Conservation (phyloP, 2,797 vertebrate species). For the Anguilla megastoma region DNA sequence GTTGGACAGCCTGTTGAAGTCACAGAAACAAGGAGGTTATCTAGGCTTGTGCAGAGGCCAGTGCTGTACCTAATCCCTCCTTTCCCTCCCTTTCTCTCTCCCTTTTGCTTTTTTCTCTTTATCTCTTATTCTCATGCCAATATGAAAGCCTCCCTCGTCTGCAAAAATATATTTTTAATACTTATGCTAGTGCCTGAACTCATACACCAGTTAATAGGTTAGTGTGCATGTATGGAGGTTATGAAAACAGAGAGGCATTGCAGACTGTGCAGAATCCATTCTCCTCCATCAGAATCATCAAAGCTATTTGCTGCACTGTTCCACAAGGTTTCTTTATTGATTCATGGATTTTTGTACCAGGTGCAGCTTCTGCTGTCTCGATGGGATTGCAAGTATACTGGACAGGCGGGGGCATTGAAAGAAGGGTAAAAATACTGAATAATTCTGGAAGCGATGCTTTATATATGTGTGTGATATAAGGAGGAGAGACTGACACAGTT, state of each 20-base stretch:
- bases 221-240: neutral
- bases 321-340: neutral
- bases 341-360: neutral
- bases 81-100: neutral
- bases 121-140: neutral
- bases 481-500: neutral
- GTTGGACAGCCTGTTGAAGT: constrained; percentile 19
- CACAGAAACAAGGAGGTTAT: neutral
- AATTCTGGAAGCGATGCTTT: neutral
- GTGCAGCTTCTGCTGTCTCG: neutral
- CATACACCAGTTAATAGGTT: neutral
- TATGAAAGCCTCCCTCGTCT: neutral
- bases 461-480: neutral
- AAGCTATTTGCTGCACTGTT: neutral
- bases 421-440: neutral
- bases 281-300: neutral
- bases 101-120: neutral
- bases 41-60: neutral
- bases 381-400: neutral
- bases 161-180: neutral
- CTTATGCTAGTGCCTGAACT: neutral
- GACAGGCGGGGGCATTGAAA: neutral
- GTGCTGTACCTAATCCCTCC: neutral
- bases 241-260: neutral
- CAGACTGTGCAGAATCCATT: neutral